Evolutionary conservation across 2,113 vertebrate genomes (phyloP).

Genomic region (Acinonyx jubatus): DNA sequence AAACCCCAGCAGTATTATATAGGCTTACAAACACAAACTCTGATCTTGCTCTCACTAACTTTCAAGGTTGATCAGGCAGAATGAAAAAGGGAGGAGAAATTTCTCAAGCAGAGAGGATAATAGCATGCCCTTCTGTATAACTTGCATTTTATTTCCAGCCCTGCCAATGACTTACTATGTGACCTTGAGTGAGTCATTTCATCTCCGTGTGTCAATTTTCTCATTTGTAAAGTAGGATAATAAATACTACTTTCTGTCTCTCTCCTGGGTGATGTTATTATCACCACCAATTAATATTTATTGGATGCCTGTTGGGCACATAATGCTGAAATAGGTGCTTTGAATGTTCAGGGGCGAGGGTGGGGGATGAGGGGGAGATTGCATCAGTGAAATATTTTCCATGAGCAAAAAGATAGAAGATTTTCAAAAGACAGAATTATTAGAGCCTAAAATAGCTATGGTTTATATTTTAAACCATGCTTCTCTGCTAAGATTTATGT

Average conservation of each 20-base stretch:
- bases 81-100: conserved; percentile 65
- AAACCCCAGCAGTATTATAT: neutral
- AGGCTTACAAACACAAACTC: conserved; percentile 36
- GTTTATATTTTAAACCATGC: conserved; percentile 50
- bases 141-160: conserved; percentile 69
- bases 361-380: neutral
- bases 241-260: conserved; percentile 68
- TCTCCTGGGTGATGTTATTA: conserved; percentile 66
- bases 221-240: conserved; percentile 67
- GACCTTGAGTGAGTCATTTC: conserved; percentile 77
- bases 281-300: conserved; percentile 74
- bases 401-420: conserved; percentile 48
- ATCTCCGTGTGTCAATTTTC: conserved; percentile 64
- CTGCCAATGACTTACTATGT: conserved; percentile 50
- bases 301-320: conserved; percentile 26
- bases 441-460: conserved; percentile 61
- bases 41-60: conserved; percentile 63
- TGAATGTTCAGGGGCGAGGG: neutral
- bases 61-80: conserved; percentile 74
- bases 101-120: conserved; percentile 72
- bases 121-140: conserved; percentile 45
- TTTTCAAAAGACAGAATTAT: conserved; percentile 66
- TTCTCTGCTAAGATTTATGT: conserved; percentile 36
- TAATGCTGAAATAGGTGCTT: conserved; percentile 54
- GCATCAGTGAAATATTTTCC: conserved; percentile 42